phyloP scores from a whole-genome alignment of 2,888 invertebrate genomes.

The Synanthedon tipuliformis region DNA sequence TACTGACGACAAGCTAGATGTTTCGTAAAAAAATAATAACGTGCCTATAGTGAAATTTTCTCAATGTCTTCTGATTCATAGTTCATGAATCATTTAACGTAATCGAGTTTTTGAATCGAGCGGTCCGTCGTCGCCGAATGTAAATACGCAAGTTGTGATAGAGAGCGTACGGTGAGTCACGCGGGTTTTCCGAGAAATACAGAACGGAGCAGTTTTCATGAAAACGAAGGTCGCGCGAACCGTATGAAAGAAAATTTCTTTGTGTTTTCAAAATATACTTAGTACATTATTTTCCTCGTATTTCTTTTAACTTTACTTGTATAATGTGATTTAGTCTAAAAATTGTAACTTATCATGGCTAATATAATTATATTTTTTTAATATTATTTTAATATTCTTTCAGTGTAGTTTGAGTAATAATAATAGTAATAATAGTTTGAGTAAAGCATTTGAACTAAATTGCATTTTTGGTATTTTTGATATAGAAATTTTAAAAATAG shows the following conservation, averaged over 20 bases:
- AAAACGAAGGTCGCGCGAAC: slow-evolving; percentile 49
- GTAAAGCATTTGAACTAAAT: too few relatives aligned
- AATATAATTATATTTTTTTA: too few relatives aligned
- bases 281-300: background rate
- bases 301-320: background rate
- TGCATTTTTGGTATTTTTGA: too few relatives aligned
- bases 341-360: background rate
- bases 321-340: background rate
- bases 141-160: slow-evolving; percentile 59
- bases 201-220: slow-evolving; percentile 55
- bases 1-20: too few relatives aligned
- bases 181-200: slow-evolving; percentile 66
- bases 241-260: background rate
- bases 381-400: too few relatives aligned
- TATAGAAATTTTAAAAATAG: too few relatives aligned
- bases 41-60: slow-evolving; percentile 28
- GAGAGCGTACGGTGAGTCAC: slow-evolving; percentile 52
- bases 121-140: slow-evolving; percentile 35
- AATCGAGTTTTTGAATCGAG: slow-evolving; percentile 67
- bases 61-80: slow-evolving; percentile 58
- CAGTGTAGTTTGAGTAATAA: too few relatives aligned
- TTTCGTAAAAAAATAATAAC: too few relatives aligned
- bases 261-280: background rate
- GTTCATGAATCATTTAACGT: slow-evolving; percentile 59
- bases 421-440: too few relatives aligned